These are phyloP conservation scores for Hemicordylus capensis DNA, from an alignment of 2,113 vertebrate species.

Conservation along the genomic window DNA sequence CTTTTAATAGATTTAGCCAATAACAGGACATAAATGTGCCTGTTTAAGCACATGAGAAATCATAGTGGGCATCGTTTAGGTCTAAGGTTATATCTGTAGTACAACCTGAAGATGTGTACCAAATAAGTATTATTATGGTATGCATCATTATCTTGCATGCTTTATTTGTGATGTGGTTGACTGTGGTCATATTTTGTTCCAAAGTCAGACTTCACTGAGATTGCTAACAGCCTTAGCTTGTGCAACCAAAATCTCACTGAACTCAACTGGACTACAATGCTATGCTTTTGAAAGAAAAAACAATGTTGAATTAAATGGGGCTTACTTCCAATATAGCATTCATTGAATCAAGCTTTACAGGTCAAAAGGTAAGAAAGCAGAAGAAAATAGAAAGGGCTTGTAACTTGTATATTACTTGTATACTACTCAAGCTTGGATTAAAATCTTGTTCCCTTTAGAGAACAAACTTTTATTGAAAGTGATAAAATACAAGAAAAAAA, in stretches of 20 bases:
- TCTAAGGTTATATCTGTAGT: neutral
- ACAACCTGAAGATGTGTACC: neutral
- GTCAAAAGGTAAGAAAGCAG: neutral
- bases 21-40: neutral
- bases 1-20: neutral
- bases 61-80: neutral
- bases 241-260: neutral
- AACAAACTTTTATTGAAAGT: slow-evolving; percentile 40
- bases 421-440: slow-evolving; percentile 42
- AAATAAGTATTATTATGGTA: neutral
- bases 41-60: neutral
- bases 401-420: slow-evolving; percentile 10
- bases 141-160: neutral
- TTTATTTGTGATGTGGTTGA: neutral
- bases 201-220: slow-evolving; percentile 1
- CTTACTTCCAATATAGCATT: neutral
- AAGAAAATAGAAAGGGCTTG: slow-evolving; percentile 7
- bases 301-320: neutral
- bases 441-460: slow-evolving; percentile 30
- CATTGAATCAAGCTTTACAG: neutral
- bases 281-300: neutral
- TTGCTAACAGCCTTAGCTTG: neutral
- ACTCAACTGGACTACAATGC: neutral
- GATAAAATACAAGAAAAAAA: slow-evolving; percentile 28
- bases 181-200: neutral